Evolutionary conservation across 2,797 vertebrate genomes (phyloP), one percentile per base, ranked within the genome.

Genomic region (Orestias chungarensis): DNA sequence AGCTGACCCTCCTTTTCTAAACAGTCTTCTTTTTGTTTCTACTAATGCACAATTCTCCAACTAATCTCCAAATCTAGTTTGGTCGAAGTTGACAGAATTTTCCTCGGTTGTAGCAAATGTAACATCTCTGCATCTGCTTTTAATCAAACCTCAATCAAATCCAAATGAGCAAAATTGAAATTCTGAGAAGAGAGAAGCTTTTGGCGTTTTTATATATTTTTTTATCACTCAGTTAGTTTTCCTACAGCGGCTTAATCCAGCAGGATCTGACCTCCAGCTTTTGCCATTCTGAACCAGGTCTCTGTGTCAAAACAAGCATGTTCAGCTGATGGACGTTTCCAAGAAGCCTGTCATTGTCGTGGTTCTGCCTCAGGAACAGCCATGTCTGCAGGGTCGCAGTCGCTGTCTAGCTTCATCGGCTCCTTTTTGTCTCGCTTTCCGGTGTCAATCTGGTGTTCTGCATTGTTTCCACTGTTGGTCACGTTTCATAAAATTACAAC

Each of bases 401-500:
- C 11, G 17, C 40, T 46, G 23, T 33, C 70, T 64, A 7, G 35
- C 15, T 17, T 10, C 54, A 43, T 20, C 1, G 12, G 1, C 42
- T 55, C 25, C 4, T 43, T 57, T 14, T 3, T 12, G 33, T 50
- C 49, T 15, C 11, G 20, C 44, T 42, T 57, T 20, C 25, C 40
- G 18, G 44, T 25, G 18, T 57, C 5, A 66, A 25, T 6, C 27
- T 23, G 38, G 38, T 42, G 23, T 43, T 66, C 38, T 46, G 25
- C 47, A 18, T 31, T 44, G 43, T 52, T 50, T 65, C 69, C 25
- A 43, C 57, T 70, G 40, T 66, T 54, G 33, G 70, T 73, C 67
- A 70, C 33, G 2, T 70, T 75, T 55, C 17, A 57, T 69, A 55
- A 54, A 74, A 68, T 52, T 38, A 49, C 20, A 38, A 54, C 33